Evolutionary conservation across 2,113 vertebrate genomes (phyloP), one percentile per base, ranked within the genome.

Genomic region (Leuciscus idus): DNA sequence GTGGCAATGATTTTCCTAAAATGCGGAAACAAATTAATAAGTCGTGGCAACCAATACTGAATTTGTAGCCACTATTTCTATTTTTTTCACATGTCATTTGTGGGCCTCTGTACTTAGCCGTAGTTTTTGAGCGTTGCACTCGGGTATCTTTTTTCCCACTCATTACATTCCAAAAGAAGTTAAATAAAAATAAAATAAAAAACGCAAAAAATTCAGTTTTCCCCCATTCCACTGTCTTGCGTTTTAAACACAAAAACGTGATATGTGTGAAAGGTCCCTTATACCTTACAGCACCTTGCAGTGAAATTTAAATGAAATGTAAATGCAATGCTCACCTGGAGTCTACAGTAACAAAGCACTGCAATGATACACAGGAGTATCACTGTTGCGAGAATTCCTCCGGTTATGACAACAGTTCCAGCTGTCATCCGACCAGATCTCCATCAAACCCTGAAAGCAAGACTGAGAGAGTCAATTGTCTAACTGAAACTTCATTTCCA

Each of bases 351-450:
- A 95, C 98, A 99, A 90, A 99, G 96, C 89, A 99, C 96, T 0
- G 97, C 97, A 39, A 99, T 96, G 87, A 99, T 98, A 93, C 96
- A 98, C 91, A 99, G 95, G 88, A 98, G 96, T 93, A 99, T 99
- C 90, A 97, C 96, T 2, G 97, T 96, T 0, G 98, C 98, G 91
- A 99, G 96, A 95, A 98, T 97, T 96, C 97, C 98, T 92, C 98
- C 98, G 28, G 96, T 96, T 96, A 99, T 98, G 89, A 99, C 98
- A 89, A 99, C 96, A 83, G 97, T 99, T 97, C 98, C 98, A 81
- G 98, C 98, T 95, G 97, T 98, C 98, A 99, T 99, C 95, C 97
- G 97, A 96, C 96, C 97, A 89, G 89, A 89, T 96, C 97, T 97
- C 98, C 97, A 99, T 99, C 96, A 96, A 98, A 97, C 96, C 96